These are phyloP conservation scores for Paramormyrops hopkinsi DNA, from an alignment of 2,797 vertebrate genomes.

Conservation along the genomic window DNA sequence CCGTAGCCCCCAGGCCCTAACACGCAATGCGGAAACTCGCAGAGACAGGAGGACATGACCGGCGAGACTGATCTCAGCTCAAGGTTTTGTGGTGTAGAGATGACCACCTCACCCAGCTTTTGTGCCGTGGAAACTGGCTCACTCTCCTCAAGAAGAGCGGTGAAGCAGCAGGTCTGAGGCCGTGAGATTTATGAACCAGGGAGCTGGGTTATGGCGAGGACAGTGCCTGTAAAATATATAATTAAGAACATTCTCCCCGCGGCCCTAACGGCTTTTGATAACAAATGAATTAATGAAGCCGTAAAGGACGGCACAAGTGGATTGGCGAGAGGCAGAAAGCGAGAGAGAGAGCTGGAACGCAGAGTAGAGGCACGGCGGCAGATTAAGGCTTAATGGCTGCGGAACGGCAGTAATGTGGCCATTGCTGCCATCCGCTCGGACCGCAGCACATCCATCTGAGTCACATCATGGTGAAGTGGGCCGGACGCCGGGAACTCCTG, in stretches of 20 bases:
- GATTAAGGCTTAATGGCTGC: conserved; percentile 76
- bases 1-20: conserved; percentile 15
- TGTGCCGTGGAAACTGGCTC: conserved; percentile 42
- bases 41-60: not conserved
- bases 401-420: conserved; percentile 77
- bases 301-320: conserved; percentile 72
- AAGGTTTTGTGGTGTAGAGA: conserved; percentile 24
- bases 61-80: conserved; percentile 11
- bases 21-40: not conserved
- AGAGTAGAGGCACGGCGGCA: conserved; percentile 58
- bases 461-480: conserved; percentile 72
- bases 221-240: conserved; percentile 69
- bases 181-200: conserved; percentile 48
- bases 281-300: conserved; percentile 89
- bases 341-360: conserved; percentile 58
- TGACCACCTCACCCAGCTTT: conserved; percentile 23
- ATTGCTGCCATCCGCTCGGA: conserved; percentile 72
- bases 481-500: conserved; percentile 57
- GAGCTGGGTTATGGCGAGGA: conserved; percentile 43
- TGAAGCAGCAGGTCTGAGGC: conserved; percentile 42
- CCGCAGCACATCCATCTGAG: conserved; percentile 74
- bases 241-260: conserved; percentile 66
- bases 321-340: conserved; percentile 55
- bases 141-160: conserved; percentile 30
- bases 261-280: conserved; percentile 70